A percentile compares a stretch with the other conserved stretches of the same genome.
These are phyloP conservation scores for Drosophila sturtevanti DNA, from an alignment of 1,140 invertebrate genomes.

Conservation along the genomic window DNA sequence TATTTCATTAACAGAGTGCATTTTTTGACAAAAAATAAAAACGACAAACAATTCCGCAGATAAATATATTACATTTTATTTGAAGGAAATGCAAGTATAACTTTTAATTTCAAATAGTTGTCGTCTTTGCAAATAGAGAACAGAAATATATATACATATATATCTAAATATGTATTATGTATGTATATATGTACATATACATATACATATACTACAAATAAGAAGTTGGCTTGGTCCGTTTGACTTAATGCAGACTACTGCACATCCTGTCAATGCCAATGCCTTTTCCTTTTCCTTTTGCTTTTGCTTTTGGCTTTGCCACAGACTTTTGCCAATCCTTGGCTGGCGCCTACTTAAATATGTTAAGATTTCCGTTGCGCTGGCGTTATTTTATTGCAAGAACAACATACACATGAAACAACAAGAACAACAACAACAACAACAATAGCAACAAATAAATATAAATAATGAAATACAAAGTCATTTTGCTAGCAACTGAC, in stretches of 20 bases:
- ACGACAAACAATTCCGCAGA: too few relatives aligned
- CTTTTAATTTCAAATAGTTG: background rate
- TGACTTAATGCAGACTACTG: conserved; percentile 43
- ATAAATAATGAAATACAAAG: conserved; percentile 77
- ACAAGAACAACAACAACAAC: conserved; percentile 22
- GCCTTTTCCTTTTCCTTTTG: background rate
- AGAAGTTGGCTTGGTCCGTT: conserved; percentile 37
- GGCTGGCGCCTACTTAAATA: conserved; percentile 62
- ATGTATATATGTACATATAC: background rate
- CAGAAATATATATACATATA: background rate
- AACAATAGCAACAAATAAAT: conserved; percentile 63
- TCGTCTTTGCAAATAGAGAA: background rate
- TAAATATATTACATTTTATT: too few relatives aligned
- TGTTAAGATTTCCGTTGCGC: conserved; percentile 70
- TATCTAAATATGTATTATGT: background rate
- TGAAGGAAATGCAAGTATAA: too few relatives aligned
- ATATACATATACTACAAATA: background rate
- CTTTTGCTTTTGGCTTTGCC: too few relatives aligned
- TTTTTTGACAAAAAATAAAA: too few relatives aligned
- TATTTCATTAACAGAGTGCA: too few relatives aligned
- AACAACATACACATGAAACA: conserved; percentile 14
- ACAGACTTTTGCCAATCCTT: conserved; percentile 24
- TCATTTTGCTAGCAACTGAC: conserved; percentile 67
- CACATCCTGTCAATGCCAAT: conserved; percentile 5
- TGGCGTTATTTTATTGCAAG: conserved; percentile 55